Evolutionary conservation across 1,140 invertebrate species (phyloP).

Genomic region (Dermatophagoides farinae): DNA sequence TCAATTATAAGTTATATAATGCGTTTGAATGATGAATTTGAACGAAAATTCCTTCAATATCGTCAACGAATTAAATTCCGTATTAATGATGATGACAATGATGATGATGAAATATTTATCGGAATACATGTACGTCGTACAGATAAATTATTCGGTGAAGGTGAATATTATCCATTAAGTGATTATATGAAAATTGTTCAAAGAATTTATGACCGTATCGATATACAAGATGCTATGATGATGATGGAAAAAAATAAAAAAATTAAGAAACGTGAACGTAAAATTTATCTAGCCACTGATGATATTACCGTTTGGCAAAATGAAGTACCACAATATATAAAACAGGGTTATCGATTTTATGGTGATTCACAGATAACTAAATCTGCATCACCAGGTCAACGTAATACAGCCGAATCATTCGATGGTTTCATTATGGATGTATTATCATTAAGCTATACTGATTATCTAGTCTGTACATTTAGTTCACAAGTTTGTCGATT

Average conservation of each 20-base stretch:
- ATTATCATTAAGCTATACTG: constrained; percentile 59
- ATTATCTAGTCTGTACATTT: constrained; percentile 79
- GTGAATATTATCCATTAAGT: constrained; percentile 73
- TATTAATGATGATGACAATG: no score
- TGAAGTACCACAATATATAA: constrained; percentile 27
- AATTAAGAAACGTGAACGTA: constrained; percentile 17
- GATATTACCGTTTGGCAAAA: constrained; percentile 32
- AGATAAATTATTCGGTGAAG: constrained; percentile 82
- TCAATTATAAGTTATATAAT: constrained; percentile 81
- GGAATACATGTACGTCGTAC: constrained; percentile 85
- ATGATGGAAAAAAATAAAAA: not conserved
- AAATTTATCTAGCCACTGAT: constrained; percentile 37
- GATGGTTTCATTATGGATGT: constrained; percentile 77
- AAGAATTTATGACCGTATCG: constrained; percentile 35
- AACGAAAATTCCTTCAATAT: constrained; percentile 47
- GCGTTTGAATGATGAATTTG: constrained; percentile 45
- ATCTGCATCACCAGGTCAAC: constrained; percentile 66
- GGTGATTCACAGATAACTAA: constrained; percentile 68
- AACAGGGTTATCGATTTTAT: constrained; percentile 46
- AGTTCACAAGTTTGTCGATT: constrained; percentile 59
- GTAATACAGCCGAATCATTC: constrained; percentile 65
- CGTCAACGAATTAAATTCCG: constrained; percentile 46
- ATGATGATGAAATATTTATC: constrained; percentile 48
- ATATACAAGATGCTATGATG: constrained; percentile 18
- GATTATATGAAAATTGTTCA: constrained; percentile 91